Percentiles rank a stretch among this genome's conserved stretches.
Conservation (phyloP, 2,888 invertebrate genomes). For the Drosophila neutralis region DNA sequence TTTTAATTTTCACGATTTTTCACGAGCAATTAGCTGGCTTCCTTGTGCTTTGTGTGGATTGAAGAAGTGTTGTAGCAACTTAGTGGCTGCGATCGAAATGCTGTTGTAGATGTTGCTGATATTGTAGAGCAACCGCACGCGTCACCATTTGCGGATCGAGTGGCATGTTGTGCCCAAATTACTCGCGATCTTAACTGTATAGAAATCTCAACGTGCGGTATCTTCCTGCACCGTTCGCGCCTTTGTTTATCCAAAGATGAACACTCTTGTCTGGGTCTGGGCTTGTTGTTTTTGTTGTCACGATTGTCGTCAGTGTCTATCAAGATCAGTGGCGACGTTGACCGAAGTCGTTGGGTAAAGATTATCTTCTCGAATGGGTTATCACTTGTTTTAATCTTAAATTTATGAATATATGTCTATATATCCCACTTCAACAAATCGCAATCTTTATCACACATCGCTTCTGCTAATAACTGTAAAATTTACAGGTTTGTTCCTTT, state of each 20-base stretch:
- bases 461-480: conserved; percentile 53
- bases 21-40: conserved; percentile 57
- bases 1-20: conserved; percentile 56
- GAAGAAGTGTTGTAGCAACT: conserved; percentile 3
- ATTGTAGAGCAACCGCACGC: conserved; percentile 63
- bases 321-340: conserved; percentile 19
- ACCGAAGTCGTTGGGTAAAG: conserved; percentile 29
- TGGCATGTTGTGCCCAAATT: conserved; percentile 62
- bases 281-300: conserved; percentile 18
- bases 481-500: conserved; percentile 50
- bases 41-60: not conserved
- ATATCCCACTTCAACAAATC: conserved; percentile 20
- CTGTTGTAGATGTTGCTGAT: conserved; percentile 15
- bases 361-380: conserved; percentile 52
- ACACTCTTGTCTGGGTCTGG: conserved; percentile 6
- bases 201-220: conserved; percentile 5
- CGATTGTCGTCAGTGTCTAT: conserved; percentile 33
- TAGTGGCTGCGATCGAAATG: conserved; percentile 26
- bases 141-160: conserved; percentile 61
- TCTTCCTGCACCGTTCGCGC: not conserved
- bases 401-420: conserved; percentile 19
- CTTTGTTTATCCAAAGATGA: conserved; percentile 12
- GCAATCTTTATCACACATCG: conserved; percentile 47
- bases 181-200: conserved; percentile 70
- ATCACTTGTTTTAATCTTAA: conserved; percentile 51